Conservation (phyloP, 2,888 invertebrate genomes). For the Euplagia quadripunctaria region DNA sequence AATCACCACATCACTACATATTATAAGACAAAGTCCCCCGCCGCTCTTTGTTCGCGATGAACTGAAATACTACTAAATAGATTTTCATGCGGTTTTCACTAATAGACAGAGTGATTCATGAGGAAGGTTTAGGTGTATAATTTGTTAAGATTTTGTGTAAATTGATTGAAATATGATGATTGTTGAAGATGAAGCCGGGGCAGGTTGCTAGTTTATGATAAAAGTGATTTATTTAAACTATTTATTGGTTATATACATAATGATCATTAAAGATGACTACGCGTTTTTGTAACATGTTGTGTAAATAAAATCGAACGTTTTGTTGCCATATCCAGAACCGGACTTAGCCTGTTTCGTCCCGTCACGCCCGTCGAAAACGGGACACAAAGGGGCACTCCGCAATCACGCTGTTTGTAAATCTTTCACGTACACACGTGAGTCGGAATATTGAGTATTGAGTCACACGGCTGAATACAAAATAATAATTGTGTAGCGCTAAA, state of each 20-base stretch:
- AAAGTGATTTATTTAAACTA: background rate
- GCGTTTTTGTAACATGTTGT: background rate
- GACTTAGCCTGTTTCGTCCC: conserved; percentile 51
- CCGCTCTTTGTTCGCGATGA: too few relatives aligned
- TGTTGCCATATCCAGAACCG: conserved; percentile 40
- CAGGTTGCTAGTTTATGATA: too few relatives aligned
- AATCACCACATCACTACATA: too few relatives aligned
- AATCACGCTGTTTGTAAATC: conserved; percentile 59
- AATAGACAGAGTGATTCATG: too few relatives aligned
- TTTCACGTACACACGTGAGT: conserved; percentile 57
- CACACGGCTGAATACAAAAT: conserved; percentile 62
- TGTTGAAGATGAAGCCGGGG: too few relatives aligned
- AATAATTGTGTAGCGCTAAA: conserved; percentile 59
- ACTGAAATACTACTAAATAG: too few relatives aligned
- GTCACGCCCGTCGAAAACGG: conserved; percentile 54
- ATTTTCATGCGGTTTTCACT: too few relatives aligned
- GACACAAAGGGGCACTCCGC: conserved; percentile 58
- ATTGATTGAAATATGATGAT: too few relatives aligned
- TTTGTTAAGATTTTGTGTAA: too few relatives aligned
- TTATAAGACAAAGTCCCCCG: too few relatives aligned
- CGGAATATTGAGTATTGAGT: conserved; percentile 60
- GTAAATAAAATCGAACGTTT: conserved; percentile 31
- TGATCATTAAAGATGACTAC: background rate
- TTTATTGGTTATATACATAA: background rate
- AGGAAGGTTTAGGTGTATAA: too few relatives aligned